Conservation (phyloP, 2,888 invertebrate species). For the Troilus luridus region DNA sequence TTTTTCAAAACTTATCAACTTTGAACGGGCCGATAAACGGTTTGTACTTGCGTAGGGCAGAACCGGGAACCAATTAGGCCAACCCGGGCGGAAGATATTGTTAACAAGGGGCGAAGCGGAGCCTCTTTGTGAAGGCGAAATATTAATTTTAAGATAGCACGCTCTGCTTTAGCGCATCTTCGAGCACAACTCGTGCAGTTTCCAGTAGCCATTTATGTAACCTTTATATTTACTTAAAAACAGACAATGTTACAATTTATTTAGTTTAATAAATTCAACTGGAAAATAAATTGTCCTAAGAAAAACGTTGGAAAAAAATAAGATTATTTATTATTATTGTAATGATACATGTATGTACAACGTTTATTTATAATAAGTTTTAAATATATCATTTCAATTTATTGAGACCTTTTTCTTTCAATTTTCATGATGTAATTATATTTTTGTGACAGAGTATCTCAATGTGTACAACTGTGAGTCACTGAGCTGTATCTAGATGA, state of each 20-base stretch:
- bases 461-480: too few species aligned
- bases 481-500: too few species aligned
- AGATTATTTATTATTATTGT: too few species aligned
- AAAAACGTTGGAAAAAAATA: neutral
- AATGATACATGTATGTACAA: too few species aligned
- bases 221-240: too few species aligned
- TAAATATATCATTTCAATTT: too few species aligned
- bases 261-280: too few species aligned
- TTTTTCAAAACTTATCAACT: neutral
- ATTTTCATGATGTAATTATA: too few species aligned
- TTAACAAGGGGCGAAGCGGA: neutral
- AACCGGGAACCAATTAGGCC: neutral
- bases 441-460: too few species aligned
- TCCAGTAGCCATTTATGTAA: neutral
- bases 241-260: too few species aligned
- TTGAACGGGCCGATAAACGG: neutral
- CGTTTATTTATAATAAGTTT: too few species aligned
- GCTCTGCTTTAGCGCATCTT: neutral
- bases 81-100: conserved; percentile 1
- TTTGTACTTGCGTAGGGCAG: neutral
- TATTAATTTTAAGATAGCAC: conserved; percentile 9
- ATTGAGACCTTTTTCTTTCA: too few species aligned
- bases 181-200: neutral
- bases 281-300: neutral
- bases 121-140: neutral